Conservation (phyloP, 1,140 invertebrate genomes). For the Colletes latitarsis region DNA sequence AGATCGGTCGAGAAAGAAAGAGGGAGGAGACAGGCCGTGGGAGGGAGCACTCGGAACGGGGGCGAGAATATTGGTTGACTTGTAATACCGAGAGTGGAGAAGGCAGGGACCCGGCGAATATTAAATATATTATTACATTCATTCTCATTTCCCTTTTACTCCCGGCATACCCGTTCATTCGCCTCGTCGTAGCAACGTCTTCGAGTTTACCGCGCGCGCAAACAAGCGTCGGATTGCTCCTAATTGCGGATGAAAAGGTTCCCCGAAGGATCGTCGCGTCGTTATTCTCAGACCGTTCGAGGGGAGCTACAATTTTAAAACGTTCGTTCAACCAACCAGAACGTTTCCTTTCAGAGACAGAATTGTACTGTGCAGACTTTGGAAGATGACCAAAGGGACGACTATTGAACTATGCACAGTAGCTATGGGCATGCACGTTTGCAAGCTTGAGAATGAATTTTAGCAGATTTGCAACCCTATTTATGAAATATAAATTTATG, state of each 20-base stretch:
- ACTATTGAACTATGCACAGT: no score
- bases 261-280: not conserved
- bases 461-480: no score
- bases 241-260: conserved; percentile 17
- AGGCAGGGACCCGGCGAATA: conserved; percentile 76
- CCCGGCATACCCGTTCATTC: conserved; percentile 60
- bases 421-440: no score
- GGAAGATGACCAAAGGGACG: no score
- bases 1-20: conserved; percentile 46
- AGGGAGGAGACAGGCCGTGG: conserved; percentile 34
- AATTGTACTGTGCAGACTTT: no score
- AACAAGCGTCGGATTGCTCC: conserved; percentile 45
- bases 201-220: conserved; percentile 33
- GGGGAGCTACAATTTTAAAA: not conserved
- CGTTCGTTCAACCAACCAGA: not conserved
- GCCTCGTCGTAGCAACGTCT: conserved; percentile 55
- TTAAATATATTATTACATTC: conserved; percentile 82
- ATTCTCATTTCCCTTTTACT: conserved; percentile 79
- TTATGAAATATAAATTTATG: no score
- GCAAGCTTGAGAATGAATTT: no score
- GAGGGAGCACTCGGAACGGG: conserved; percentile 65
- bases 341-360: no score
- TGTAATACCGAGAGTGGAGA: conserved; percentile 78
- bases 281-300: not conserved
- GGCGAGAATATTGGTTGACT: conserved; percentile 81